Evolutionary conservation across 1,140 invertebrate genomes (phyloP), one percentile per base, ranked within the genome.

Genomic region (Drosophila watanabei): DNA sequence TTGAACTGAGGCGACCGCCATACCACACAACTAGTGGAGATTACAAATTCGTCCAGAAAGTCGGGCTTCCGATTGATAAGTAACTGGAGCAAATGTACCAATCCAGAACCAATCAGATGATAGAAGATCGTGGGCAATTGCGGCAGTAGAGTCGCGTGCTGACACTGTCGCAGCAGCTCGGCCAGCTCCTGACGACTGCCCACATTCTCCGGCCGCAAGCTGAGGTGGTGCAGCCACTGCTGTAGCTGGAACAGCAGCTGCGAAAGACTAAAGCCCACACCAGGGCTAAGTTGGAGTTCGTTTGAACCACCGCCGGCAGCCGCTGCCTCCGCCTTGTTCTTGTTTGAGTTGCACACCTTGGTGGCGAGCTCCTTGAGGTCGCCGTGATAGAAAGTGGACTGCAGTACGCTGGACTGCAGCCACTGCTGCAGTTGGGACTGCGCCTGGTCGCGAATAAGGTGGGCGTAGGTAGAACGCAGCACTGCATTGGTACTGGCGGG

Each of bases 321-420:
- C 0, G 49, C 35, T 5, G 65, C 18, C 4, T 76, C 70, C 6
- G 45, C 45, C 16, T 57, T 80, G 24, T 64, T 75, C 43, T 63
- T 75, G 24, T 92, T 92, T 0, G 72, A 76, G 46, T 79, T 72
- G 46, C 79, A 87, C 9, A 92, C 76, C 18, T 91, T 92, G 30
- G 41, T 51, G 5, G 90, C 60, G 13, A 93, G 58, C 16, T 92
- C 85, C 48, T 78, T 75, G 0, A 93, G 64, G 63, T 93, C 90
- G 0, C 79, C 82, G 16, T 92, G 91, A 52, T 89, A 93, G 28
- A 93, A 92, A n/a, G 78, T 88, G 5, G 80, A 75, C 33, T 68
- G 73, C 9, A 80, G 24, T 2, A 93, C 73, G 35, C 78, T 93
- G 1, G 68, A 41, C 2, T 87, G 61, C 0, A 92, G 64, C 87